Conservation (phyloP, 2,888 invertebrate species). For the Cataglyphis rosenhaueri region DNA sequence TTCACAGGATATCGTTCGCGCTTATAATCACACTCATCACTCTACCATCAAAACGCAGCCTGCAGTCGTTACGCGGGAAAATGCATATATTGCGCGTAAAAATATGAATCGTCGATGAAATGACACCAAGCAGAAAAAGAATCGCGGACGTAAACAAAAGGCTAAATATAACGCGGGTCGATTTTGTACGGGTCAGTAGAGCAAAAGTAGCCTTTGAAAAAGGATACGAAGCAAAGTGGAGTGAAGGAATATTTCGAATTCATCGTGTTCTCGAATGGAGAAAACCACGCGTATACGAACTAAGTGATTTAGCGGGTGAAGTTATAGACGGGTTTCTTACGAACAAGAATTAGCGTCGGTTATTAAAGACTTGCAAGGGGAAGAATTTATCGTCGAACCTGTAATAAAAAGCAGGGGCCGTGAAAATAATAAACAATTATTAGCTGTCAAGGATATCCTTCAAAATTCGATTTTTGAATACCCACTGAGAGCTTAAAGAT, state of each 20-base stretch:
- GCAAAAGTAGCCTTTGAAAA: neutral
- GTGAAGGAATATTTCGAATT: neutral
- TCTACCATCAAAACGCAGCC: no score
- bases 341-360: neutral
- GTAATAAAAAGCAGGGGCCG: neutral
- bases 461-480: neutral
- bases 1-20: no score
- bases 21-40: no score
- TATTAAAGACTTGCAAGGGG: neutral
- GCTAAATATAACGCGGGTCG: no score
- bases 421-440: neutral
- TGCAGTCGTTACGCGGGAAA: no score
- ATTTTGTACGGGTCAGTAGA: neutral
- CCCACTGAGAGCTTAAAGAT: no score
- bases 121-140: no score
- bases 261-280: neutral
- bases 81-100: no score
- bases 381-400: neutral
- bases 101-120: no score
- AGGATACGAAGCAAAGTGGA: no score
- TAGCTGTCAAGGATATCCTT: neutral
- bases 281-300: neutral
- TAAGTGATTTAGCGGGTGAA: neutral
- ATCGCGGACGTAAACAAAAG: no score
- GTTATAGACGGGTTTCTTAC: constrained; percentile 6